A percentile compares a stretch with the other conserved stretches of the same genome.
phyloP scores from a whole-genome alignment of 2,797 vertebrate genomes.

The Chelonia mydas region DNA sequence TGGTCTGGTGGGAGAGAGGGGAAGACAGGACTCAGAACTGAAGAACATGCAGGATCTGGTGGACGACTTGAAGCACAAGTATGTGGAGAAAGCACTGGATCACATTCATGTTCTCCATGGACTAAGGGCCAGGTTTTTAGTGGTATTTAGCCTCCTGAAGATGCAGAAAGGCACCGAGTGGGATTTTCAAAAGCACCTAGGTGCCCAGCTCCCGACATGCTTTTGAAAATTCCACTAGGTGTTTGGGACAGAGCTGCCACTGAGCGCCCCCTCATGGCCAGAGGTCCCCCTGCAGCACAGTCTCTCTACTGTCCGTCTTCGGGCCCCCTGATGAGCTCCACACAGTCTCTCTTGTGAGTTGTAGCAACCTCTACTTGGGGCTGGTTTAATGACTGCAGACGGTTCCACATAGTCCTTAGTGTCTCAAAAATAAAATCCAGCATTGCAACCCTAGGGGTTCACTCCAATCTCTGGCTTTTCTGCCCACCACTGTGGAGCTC shows the following conservation, averaged over 20 bases:
- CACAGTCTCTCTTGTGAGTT: not conserved
- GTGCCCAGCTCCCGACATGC: not conserved
- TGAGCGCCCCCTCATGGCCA: not conserved
- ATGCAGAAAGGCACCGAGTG: not conserved
- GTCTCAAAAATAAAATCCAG: not conserved
- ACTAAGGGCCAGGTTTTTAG: rapidly evolving
- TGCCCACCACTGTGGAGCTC: not conserved
- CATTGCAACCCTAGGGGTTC: not conserved
- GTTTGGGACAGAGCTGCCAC: too few relatives aligned
- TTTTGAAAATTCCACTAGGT: not conserved
- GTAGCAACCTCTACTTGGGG: not conserved
- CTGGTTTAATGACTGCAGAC: not conserved
- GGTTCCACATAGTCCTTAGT: not conserved
- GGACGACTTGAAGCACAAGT: slow-evolving; percentile 99
- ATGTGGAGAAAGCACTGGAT: slow-evolving; percentile 61
- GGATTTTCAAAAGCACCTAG: not conserved
- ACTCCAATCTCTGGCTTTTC: not conserved
- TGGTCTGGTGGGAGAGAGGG: slow-evolving; percentile 87
- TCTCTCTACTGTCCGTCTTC: not conserved
- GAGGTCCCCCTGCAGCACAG: too few relatives aligned
- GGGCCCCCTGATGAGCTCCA: too few relatives aligned
- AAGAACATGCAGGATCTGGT: slow-evolving; percentile 97
- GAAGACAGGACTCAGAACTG: slow-evolving; percentile 92
- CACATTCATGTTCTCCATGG: rapidly evolving
- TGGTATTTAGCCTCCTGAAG: not conserved